Evolutionary conservation across 2,797 vertebrate species (phyloP).

Genomic region (Nyctibius grandis): DNA sequence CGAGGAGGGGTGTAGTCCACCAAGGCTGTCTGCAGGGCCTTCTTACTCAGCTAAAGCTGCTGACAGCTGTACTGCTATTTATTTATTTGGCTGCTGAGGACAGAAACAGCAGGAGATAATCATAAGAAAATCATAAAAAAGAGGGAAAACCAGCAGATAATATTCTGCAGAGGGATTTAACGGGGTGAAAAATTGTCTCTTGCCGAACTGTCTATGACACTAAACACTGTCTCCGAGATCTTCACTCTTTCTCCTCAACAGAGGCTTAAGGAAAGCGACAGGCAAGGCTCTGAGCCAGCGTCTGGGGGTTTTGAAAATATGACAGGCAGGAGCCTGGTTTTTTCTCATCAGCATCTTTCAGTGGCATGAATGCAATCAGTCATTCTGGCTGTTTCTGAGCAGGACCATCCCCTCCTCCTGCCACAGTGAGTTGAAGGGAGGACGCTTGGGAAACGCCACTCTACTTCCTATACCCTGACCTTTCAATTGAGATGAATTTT

Average conservation of each 20-base stretch:
- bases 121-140: slow-evolving; percentile 67
- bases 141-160: slow-evolving; percentile 59
- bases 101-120: slow-evolving; percentile 66
- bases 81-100: slow-evolving; percentile 62
- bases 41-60: slow-evolving; percentile 18
- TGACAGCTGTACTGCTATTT: slow-evolving; percentile 50
- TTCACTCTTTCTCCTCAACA: slow-evolving; percentile 56
- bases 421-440: neutral
- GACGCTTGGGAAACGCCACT: neutral
- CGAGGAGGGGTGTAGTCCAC: neutral
- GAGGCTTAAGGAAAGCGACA: slow-evolving; percentile 65
- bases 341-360: slow-evolving; percentile 53
- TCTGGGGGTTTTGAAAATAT: slow-evolving; percentile 57
- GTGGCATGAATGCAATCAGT: slow-evolving; percentile 45
- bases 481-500: neutral
- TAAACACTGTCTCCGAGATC: slow-evolving; percentile 60
- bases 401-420: slow-evolving; percentile 1
- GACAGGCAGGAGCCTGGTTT: slow-evolving; percentile 47
- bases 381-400: neutral
- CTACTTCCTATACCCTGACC: neutral
- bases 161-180: slow-evolving; percentile 65
- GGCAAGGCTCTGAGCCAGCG: slow-evolving; percentile 38
- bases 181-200: slow-evolving; percentile 59
- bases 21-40: neutral
- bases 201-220: slow-evolving; percentile 52